Evolutionary conservation across 2,888 invertebrate genomes (phyloP).

Genomic region (Pyrgus malvae): DNA sequence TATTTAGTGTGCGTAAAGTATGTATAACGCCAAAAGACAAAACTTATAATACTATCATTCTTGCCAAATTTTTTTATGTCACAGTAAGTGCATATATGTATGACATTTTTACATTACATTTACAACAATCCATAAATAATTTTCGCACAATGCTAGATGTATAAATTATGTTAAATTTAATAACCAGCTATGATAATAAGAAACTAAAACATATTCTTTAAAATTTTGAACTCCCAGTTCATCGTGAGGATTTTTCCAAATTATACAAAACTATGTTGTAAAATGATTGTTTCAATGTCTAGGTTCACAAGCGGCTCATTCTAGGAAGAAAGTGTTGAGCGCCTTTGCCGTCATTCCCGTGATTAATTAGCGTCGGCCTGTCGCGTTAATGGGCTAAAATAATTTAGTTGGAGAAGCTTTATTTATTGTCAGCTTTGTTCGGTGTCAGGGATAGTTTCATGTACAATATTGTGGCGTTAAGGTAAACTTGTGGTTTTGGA

Average conservation of each 20-base stretch:
- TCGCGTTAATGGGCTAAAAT: slow-evolving; percentile 77
- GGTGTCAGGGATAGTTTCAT: slow-evolving; percentile 50
- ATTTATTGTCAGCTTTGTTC: slow-evolving; percentile 63
- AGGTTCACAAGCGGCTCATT: too few species aligned
- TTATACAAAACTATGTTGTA: slow-evolving; percentile 13
- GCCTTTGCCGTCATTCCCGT: slow-evolving; percentile 73
- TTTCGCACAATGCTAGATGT: too few species aligned
- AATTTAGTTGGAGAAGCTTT: slow-evolving; percentile 71
- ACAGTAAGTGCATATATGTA: too few species aligned
- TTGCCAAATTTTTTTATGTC: too few species aligned
- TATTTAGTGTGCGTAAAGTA: too few species aligned
- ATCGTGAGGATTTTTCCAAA: slow-evolving; percentile 8
- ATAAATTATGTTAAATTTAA: too few species aligned
- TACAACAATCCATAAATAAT: too few species aligned
- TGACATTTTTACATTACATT: too few species aligned
- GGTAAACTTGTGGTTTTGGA: not conserved
- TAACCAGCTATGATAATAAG: too few species aligned
- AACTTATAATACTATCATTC: too few species aligned
- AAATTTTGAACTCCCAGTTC: not conserved
- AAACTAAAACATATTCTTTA: not conserved
- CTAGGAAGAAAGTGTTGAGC: slow-evolving; percentile 68
- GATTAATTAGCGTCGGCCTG: slow-evolving; percentile 77
- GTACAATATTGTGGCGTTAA: slow-evolving; percentile 28
- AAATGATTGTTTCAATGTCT: slow-evolving; percentile 30
- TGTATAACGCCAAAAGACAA: too few species aligned